phyloP scores from a whole-genome alignment of 2,113 vertebrate species.

The Eretmochelys imbricata region DNA sequence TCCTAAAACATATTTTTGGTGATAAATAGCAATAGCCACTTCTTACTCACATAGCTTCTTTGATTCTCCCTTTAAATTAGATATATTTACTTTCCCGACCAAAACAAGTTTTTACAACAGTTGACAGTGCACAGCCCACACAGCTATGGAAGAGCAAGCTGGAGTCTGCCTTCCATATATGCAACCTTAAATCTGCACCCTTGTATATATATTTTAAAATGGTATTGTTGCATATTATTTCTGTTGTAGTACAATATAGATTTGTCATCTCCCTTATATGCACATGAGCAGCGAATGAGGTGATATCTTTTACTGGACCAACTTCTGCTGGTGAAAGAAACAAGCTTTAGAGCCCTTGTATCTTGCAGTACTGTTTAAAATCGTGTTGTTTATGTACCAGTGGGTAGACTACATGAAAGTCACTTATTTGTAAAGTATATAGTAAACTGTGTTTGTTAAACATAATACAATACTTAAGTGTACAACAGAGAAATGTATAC shows the following conservation, averaged over 20 bases:
- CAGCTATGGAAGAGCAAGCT: not conserved
- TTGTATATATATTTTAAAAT: accelerated
- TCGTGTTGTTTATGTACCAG: accelerated
- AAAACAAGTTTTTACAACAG: accelerated
- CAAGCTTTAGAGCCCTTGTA: no score
- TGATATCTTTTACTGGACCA: no score
- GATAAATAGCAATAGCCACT: not conserved
- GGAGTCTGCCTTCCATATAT: not conserved
- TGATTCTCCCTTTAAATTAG: accelerated
- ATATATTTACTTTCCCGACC: not conserved
- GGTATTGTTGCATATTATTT: not conserved
- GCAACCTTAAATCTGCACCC: not conserved
- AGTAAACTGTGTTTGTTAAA: accelerated
- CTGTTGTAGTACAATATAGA: accelerated
- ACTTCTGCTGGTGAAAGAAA: no score
- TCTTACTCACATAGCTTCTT: accelerated
- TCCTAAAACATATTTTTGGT: accelerated
- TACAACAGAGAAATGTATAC: not conserved
- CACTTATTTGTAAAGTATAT: not conserved
- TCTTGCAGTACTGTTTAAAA: not conserved
- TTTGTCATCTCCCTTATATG: not conserved
- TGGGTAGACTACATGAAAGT: not conserved
- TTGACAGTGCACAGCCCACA: not conserved
- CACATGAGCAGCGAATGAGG: accelerated
- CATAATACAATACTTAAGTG: not conserved